These are phyloP conservation scores for Muscicapa comitata DNA, from an alignment of 2,797 vertebrate genomes.

Conservation along the genomic window DNA sequence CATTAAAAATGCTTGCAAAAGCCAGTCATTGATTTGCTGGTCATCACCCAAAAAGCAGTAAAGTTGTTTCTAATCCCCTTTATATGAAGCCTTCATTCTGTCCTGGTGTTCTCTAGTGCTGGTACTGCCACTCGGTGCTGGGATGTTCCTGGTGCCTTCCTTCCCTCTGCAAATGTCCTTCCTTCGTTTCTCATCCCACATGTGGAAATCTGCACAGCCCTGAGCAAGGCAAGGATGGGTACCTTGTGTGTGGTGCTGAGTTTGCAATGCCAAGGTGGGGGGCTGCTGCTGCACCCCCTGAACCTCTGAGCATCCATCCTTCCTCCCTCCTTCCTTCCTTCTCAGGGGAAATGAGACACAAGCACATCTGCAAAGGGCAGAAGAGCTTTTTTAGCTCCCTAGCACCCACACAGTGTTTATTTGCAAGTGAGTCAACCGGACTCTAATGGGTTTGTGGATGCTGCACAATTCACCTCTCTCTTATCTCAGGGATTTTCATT, in stretches of 20 bases:
- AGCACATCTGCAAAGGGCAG: background rate
- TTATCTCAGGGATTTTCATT: conserved; percentile 33
- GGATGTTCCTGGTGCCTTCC: background rate
- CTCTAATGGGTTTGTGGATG: conserved; percentile 11
- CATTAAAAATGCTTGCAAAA: background rate
- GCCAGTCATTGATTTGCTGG: background rate
- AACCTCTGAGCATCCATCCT: background rate
- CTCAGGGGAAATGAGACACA: background rate
- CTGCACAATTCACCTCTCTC: conserved; percentile 2
- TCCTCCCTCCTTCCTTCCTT: background rate
- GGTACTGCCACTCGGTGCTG: too few species aligned
- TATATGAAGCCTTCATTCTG: background rate
- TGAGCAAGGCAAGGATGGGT: background rate
- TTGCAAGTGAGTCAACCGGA: conserved; percentile 19
- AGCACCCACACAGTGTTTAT: conserved; percentile 21
- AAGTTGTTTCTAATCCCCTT: background rate
- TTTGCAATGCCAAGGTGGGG: fast-evolving
- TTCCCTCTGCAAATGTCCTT: background rate
- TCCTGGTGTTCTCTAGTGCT: background rate
- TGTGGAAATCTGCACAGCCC: background rate
- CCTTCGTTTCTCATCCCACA: background rate
- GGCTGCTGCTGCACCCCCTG: fast-evolving
- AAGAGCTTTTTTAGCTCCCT: background rate
- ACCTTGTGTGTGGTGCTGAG: background rate
- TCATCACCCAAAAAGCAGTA: background rate